phyloP scores from a whole-genome alignment of 2,888 invertebrate species.

The Odontocolon sp. region DNA sequence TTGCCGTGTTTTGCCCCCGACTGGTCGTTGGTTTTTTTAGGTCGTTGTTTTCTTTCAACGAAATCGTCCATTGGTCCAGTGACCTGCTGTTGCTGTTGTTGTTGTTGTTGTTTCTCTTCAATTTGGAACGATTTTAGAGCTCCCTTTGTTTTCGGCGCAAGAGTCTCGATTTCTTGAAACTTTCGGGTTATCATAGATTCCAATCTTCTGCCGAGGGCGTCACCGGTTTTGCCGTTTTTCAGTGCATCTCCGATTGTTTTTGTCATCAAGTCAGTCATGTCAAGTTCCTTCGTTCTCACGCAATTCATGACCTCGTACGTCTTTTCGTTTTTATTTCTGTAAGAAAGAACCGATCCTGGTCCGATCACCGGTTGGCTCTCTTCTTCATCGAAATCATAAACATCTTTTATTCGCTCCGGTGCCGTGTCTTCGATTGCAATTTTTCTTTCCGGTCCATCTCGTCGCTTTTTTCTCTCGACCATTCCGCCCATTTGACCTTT shows the following conservation, averaged over 20 bases:
- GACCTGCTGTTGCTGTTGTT: constrained; percentile 46
- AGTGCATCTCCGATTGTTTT: constrained; percentile 69
- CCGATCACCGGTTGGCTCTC: constrained; percentile 72
- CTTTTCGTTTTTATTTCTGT: constrained; percentile 71
- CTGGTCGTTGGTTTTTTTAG: constrained; percentile 57
- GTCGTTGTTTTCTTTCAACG: constrained; percentile 70
- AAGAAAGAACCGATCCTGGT: constrained; percentile 71
- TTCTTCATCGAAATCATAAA: constrained; percentile 80
- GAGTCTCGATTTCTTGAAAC: constrained; percentile 75
- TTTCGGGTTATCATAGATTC: constrained; percentile 73
- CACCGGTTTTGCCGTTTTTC: constrained; percentile 66
- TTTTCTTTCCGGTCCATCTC: constrained; percentile 69
- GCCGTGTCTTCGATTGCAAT: constrained; percentile 40
- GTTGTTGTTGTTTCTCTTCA: constrained; percentile 68
- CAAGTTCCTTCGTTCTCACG: constrained; percentile 62
- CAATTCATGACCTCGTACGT: constrained; percentile 58
- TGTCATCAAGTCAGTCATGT: constrained; percentile 67
- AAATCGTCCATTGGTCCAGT: constrained; percentile 76
- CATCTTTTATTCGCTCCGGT: constrained; percentile 72
- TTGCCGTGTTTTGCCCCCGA: constrained; percentile 55
- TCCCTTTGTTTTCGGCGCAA: constrained; percentile 75
- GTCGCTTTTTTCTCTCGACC: constrained; percentile 75
- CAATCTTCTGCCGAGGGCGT: constrained; percentile 62
- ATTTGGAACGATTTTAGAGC: constrained; percentile 72
- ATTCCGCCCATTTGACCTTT: constrained; percentile 73